Evolutionary conservation across 1,140 invertebrate genomes (phyloP).

Genomic region (Cheumatopsyche charites): DNA sequence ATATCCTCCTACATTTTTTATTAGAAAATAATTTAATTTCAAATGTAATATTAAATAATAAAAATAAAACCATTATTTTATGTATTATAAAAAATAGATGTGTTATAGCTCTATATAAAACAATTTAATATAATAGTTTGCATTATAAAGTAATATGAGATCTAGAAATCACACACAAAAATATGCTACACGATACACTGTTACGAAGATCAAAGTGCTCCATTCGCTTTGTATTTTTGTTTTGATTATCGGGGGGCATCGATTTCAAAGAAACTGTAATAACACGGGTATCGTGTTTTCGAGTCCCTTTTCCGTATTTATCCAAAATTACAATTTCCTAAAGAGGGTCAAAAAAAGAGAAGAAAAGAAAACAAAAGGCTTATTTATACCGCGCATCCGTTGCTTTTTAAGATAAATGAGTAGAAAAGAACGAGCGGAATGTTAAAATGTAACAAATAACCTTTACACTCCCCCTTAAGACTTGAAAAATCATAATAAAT

Average conservation of each 20-base stretch:
- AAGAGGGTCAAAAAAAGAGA: conserved; percentile 24
- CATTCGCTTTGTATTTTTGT: conserved; percentile 33
- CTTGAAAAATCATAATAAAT: no score
- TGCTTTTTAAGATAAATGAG: conserved; percentile 17
- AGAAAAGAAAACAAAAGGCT: conserved; percentile 32
- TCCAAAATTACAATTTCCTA: conserved; percentile 37
- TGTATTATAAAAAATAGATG: no score
- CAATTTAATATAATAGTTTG: conserved; percentile 2
- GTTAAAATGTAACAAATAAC: conserved; percentile 8
- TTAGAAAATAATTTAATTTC: no score
- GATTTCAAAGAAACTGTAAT: conserved; percentile 39
- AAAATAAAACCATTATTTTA: no score
- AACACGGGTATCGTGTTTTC: conserved; percentile 34
- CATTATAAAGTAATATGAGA: conserved; percentile 1
- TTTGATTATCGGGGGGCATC: conserved; percentile 34
- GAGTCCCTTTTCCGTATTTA: conserved; percentile 29
- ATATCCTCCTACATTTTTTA: no score
- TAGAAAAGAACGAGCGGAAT: conserved; percentile 1
- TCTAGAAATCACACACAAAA: background rate
- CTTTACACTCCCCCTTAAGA: background rate
- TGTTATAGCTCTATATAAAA: no score
- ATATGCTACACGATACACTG: conserved; percentile 12
- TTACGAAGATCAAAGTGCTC: conserved; percentile 24
- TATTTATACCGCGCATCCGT: conserved; percentile 24
- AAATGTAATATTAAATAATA: no score